A percentile compares a stretch with the other conserved stretches of the same genome.
Evolutionary conservation across 1,140 invertebrate species (phyloP).

Genomic region (Calephelis virginiensis): DNA sequence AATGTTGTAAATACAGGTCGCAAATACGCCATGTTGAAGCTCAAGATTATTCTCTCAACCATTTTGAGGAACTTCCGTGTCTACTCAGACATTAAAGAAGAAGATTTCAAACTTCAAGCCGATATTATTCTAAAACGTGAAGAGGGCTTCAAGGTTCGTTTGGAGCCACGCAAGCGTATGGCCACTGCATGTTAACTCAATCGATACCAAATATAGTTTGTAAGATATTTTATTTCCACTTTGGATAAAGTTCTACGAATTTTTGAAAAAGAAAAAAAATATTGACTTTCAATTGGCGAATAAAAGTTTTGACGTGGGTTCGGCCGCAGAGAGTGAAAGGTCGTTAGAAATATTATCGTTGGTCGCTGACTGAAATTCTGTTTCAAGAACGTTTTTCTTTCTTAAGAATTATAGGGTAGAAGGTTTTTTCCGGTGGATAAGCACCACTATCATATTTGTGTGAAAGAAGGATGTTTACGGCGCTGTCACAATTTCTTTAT

Average conservation of each 20-base stretch:
- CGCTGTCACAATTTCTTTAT: not conserved
- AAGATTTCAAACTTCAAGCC: constrained; percentile 88
- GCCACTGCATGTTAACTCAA: constrained; percentile 49
- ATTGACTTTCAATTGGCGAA: too few species aligned
- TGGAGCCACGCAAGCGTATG: constrained; percentile 82
- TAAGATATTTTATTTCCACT: not conserved
- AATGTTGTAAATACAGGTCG: constrained; percentile 80
- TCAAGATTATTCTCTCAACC: constrained; percentile 92
- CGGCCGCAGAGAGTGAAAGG: too few species aligned
- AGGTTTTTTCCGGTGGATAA: not conserved
- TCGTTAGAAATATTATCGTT: too few species aligned
- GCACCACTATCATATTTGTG: not conserved
- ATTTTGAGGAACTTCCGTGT: constrained; percentile 92
- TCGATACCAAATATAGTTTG: constrained; percentile 30
- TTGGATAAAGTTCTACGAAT: too few species aligned
- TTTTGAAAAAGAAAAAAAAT: too few species aligned
- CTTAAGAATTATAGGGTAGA: constrained; percentile 16
- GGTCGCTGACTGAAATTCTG: too few species aligned
- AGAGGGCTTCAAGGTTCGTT: constrained; percentile 87
- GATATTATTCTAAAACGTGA: constrained; percentile 92
- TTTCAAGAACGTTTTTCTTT: too few species aligned
- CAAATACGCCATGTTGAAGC: constrained; percentile 93
- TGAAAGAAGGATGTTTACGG: not conserved
- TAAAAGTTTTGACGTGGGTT: too few species aligned
- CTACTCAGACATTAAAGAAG: constrained; percentile 83